A percentile compares a stretch with the other conserved stretches of the same genome.
These are phyloP conservation scores for Zaprionus ornatus DNA, from an alignment of 1,140 invertebrate genomes.

Conservation along the genomic window DNA sequence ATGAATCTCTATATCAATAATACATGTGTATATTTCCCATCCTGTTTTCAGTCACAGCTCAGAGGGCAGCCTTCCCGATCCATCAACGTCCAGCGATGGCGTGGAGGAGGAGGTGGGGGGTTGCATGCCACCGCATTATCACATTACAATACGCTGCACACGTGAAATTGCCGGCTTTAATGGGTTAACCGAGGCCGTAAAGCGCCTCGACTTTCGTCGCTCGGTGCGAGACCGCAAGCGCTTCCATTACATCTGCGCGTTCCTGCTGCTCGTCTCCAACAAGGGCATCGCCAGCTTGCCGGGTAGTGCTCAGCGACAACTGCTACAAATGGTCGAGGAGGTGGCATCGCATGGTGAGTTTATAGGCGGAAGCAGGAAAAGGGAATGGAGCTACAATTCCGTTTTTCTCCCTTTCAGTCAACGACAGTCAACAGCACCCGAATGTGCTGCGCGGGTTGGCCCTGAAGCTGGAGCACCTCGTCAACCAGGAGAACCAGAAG, in stretches of 20 bases:
- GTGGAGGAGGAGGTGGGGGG: conserved; percentile 38
- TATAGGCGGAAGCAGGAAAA: neutral
- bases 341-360: conserved; percentile 93
- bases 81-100: conserved; percentile 29
- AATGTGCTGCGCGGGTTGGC: conserved; percentile 91
- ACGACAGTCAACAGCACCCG: conserved; percentile 94
- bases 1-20: neutral
- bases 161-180: conserved; percentile 98
- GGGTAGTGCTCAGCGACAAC: conserved; percentile 95
- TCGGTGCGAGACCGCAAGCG: conserved; percentile 96
- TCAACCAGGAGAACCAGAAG: conserved; percentile 86
- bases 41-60: conserved; percentile 62
- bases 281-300: conserved; percentile 92
- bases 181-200: conserved; percentile 96
- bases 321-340: conserved; percentile 97
- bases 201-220: conserved; percentile 96
- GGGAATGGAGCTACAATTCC: neutral
- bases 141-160: conserved; percentile 95
- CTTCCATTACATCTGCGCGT: conserved; percentile 98
- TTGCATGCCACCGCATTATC: conserved; percentile 92
- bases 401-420: conserved; percentile 85
- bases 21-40: neutral
- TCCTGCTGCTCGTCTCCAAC: conserved; percentile 93
- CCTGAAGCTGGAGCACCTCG: conserved; percentile 89
- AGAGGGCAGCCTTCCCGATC: conserved; percentile 64